Percentiles rank a stretch among this genome's conserved stretches.
These are phyloP conservation scores for Crocuta crocuta DNA, from an alignment of 2,113 vertebrate genomes.

Conservation along the genomic window DNA sequence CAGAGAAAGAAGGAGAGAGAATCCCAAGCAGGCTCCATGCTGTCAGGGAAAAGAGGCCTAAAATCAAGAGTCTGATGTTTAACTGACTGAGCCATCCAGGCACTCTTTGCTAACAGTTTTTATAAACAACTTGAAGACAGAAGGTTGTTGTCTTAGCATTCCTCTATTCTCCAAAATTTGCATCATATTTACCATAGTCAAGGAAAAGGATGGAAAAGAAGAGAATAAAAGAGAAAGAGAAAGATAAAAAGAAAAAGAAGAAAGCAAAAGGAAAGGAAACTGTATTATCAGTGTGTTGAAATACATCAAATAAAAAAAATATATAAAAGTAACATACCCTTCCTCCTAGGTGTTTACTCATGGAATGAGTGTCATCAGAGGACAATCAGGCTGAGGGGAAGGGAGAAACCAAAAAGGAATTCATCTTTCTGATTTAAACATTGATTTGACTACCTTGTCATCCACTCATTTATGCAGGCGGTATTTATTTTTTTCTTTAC, in stretches of 20 bases:
- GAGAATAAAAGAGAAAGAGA: neutral
- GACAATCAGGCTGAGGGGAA: fast-evolving
- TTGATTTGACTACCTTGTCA: neutral
- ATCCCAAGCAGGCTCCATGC: too few relatives aligned
- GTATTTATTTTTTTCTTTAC: neutral
- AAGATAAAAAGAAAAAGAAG: neutral
- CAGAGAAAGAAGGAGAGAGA: too few relatives aligned
- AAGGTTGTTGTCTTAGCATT: neutral
- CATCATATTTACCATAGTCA: neutral
- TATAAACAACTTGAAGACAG: neutral
- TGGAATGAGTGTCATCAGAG: neutral
- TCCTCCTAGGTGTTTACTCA: neutral
- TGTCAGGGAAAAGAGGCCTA: too few relatives aligned
- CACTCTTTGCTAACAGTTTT: too few relatives aligned
- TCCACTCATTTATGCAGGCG: neutral
- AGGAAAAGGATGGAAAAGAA: neutral
- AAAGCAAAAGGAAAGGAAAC: neutral
- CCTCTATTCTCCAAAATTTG: neutral
- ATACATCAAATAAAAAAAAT: neutral
- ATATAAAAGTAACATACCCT: neutral
- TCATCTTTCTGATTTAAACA: neutral
- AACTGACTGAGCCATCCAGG: too few relatives aligned
- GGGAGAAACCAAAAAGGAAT: neutral
- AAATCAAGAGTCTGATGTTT: too few relatives aligned
- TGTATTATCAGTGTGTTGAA: neutral